phyloP scores from a whole-genome alignment of 2,113 vertebrate species.

The Apodemus speciosus region DNA sequence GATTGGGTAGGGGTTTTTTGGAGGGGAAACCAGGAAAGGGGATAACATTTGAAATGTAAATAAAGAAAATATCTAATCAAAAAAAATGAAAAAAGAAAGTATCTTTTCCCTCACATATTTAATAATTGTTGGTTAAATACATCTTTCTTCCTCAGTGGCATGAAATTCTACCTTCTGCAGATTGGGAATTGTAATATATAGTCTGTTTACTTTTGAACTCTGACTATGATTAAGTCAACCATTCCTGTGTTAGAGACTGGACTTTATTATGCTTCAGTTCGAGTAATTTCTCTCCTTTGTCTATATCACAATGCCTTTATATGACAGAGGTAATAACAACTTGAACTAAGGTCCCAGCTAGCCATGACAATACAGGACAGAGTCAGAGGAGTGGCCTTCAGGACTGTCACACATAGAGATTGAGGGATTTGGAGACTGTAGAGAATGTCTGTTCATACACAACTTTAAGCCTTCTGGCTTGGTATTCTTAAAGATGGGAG shows the following conservation, averaged over 20 bases:
- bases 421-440: neutral
- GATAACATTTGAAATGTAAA: too few relatives aligned
- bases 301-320: neutral
- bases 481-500: neutral
- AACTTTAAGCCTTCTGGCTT: neutral
- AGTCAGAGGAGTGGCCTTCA: neutral
- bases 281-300: neutral
- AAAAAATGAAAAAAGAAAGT: neutral
- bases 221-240: neutral
- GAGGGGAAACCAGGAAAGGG: too few relatives aligned
- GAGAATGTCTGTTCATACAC: neutral
- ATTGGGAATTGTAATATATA: neutral
- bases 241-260: neutral
- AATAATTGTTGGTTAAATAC: neutral
- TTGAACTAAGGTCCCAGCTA: neutral
- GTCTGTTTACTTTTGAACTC: neutral
- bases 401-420: neutral
- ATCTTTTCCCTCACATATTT: neutral
- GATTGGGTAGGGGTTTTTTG: too few relatives aligned
- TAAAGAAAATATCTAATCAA: too few relatives aligned
- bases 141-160: neutral
- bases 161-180: constrained; percentile 25
- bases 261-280: neutral
- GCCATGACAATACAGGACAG: neutral
- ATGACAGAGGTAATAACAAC: neutral